Evolutionary conservation across 2,113 vertebrate species (phyloP), one percentile per base, ranked within the genome.

Genomic region (Oncorhynchus masou): DNA sequence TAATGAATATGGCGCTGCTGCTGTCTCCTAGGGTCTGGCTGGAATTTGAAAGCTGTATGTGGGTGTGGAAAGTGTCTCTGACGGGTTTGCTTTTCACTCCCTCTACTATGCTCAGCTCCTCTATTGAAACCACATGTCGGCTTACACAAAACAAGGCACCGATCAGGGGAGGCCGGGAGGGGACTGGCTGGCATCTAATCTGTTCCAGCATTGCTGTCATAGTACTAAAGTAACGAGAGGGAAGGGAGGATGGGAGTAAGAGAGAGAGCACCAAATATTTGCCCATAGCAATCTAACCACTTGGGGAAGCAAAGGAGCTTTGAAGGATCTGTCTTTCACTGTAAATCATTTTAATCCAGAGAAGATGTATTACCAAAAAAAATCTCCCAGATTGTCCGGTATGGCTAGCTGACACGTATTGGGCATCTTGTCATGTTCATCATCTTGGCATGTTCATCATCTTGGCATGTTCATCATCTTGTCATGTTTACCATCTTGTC

Each of bases 111-210:
- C 51, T 54, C 51, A 54, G 71, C 76, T 87, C 74, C 75, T 92
- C 85, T 91, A 94, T 93, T 93, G 83, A 81, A 94, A 94, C 88
- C 92, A 94, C 88, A 93, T 94, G 93, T 93, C 73, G 77, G 83
- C 85, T 87, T 84, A 70, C 76, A 48, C 81, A 85, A 89, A 91
- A 90, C 80, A 77, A 70, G 78, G 74, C 80, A 81, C 87, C 82
- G 87, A 87, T 76, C 67, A 9, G 68, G 22, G 79, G 85, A 54
- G 12, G 16, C 51, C 39, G 9, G 39, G 39, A 54, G 51, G 51
- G 16, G 13, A 19, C 15, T 54, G 88, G 91, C 88, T 84, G 85
- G 87, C 88, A 84, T 75, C 81, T 88, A 85, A 92, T 88, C 83
- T 16, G 24, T 74, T 84, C 73, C 85, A 83, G 83, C 70, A 16